These are phyloP conservation scores for Acipenser ruthenus DNA, from an alignment of 2,797 vertebrate genomes.

Conservation along the genomic window DNA sequence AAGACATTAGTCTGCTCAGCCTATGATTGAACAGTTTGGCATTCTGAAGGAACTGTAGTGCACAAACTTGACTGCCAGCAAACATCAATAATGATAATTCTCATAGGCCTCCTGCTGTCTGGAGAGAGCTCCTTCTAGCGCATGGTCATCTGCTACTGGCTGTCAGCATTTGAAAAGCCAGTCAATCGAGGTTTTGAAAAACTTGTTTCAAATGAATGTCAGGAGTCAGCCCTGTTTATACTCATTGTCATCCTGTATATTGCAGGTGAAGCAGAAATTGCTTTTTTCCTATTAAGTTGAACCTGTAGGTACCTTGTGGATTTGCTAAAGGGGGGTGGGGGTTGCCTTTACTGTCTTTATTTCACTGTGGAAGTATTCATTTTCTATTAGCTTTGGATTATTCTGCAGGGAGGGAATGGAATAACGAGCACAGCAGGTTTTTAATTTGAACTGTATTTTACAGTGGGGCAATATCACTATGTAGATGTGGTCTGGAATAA, in stretches of 20 bases:
- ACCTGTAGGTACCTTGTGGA: no score
- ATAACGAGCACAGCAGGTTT: no score
- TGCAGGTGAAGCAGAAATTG: not conserved
- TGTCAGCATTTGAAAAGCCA: not conserved
- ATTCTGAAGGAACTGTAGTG: not conserved
- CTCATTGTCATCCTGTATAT: not conserved
- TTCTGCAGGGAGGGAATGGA: no score
- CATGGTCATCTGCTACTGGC: not conserved
- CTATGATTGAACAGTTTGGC: not conserved
- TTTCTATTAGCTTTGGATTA: no score
- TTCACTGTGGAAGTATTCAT: no score
- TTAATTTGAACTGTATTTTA: no score
- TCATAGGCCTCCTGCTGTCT: not conserved
- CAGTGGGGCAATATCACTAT: no score
- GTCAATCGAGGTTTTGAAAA: not conserved
- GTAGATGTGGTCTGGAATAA: no score
- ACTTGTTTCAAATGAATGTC: not conserved
- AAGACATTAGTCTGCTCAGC: not conserved
- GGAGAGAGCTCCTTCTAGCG: not conserved
- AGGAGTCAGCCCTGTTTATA: not conserved
- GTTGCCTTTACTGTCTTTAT: no score
- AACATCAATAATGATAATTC: constrained; percentile 1
- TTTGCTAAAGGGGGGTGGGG: no score
- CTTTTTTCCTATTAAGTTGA: no score
- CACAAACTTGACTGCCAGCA: not conserved